Conservation (phyloP, 2,797 vertebrate species). For the Hirundo rustica region DNA sequence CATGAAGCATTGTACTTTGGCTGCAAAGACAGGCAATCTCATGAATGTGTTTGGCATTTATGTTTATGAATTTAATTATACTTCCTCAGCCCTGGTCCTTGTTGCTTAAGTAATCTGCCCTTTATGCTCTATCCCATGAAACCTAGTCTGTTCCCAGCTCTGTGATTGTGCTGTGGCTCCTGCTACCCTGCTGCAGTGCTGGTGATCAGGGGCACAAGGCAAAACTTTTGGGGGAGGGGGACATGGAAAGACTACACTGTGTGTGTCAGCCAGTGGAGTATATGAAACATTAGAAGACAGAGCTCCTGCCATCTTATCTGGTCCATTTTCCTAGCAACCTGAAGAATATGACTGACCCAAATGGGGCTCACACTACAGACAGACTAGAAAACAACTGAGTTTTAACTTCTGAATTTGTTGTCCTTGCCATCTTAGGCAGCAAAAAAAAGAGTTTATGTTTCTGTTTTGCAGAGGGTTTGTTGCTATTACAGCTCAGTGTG, state of each 20-base stretch:
- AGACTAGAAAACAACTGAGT: not conserved
- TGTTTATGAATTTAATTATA: not conserved
- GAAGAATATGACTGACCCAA: not conserved
- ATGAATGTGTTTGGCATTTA: not conserved
- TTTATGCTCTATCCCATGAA: not conserved
- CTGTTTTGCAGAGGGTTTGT: not conserved
- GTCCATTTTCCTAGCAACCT: not conserved
- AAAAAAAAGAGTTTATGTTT: not conserved
- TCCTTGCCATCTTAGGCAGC: not conserved
- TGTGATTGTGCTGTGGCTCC: not conserved
- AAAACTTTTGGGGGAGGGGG: not conserved
- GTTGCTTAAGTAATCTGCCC: not conserved
- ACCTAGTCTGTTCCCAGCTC: not conserved
- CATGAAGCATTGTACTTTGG: not conserved
- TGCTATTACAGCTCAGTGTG: not conserved
- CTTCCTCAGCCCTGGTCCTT: not conserved
- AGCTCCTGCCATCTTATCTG: not conserved
- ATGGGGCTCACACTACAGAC: not conserved
- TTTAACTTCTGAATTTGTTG: not conserved
- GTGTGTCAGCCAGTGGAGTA: not conserved
- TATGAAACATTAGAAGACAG: not conserved
- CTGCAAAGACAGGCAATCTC: not conserved
- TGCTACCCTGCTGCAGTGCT: not conserved
- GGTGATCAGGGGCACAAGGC: not conserved
- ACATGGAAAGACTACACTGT: not conserved